Percentiles rank a stretch among this genome's conserved stretches.
These are phyloP conservation scores for Drosophila buzzatii DNA, from an alignment of 2,888 invertebrate species.

Conservation along the genomic window DNA sequence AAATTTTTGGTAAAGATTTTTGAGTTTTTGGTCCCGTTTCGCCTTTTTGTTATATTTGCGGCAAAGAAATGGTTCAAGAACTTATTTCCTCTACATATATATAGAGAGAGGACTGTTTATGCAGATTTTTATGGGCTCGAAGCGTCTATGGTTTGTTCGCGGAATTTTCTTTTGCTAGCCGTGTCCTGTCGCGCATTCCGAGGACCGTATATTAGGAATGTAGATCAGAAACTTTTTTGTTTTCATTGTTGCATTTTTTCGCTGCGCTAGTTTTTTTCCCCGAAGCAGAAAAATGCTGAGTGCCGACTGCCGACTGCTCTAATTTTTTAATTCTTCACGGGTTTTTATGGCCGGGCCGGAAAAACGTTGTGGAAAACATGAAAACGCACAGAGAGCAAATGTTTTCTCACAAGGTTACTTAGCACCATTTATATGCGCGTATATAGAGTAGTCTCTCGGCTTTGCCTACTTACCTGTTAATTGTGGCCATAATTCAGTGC, in stretches of 20 bases:
- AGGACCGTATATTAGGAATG: slow-evolving; percentile 77
- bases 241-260: slow-evolving; percentile 67
- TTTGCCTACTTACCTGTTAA: slow-evolving; percentile 71
- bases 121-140: slow-evolving; percentile 78
- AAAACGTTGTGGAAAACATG: slow-evolving; percentile 55
- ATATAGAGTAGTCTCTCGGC: slow-evolving; percentile 2
- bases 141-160: slow-evolving; percentile 47
- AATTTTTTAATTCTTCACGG: slow-evolving; percentile 81
- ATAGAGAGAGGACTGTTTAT: slow-evolving; percentile 38
- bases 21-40: slow-evolving; percentile 55
- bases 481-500: slow-evolving; percentile 63
- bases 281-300: slow-evolving; percentile 43
- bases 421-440: slow-evolving; percentile 32
- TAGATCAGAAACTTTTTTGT: slow-evolving; percentile 84
- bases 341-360: slow-evolving; percentile 63
- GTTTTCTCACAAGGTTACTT: slow-evolving; percentile 70
- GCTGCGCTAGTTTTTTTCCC: slow-evolving; percentile 75
- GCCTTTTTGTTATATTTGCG: slow-evolving; percentile 46
- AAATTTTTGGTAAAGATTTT: slow-evolving; percentile 74
- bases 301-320: slow-evolving; percentile 61
- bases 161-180: slow-evolving; percentile 42
- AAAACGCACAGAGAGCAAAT: slow-evolving; percentile 8
- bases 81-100: slow-evolving; percentile 11
- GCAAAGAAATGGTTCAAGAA: slow-evolving; percentile 56
- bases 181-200: slow-evolving; percentile 70